Evolutionary conservation across 2,797 vertebrate genomes (phyloP), one percentile per base, ranked within the genome.

Genomic region (Bufotes viridis): DNA sequence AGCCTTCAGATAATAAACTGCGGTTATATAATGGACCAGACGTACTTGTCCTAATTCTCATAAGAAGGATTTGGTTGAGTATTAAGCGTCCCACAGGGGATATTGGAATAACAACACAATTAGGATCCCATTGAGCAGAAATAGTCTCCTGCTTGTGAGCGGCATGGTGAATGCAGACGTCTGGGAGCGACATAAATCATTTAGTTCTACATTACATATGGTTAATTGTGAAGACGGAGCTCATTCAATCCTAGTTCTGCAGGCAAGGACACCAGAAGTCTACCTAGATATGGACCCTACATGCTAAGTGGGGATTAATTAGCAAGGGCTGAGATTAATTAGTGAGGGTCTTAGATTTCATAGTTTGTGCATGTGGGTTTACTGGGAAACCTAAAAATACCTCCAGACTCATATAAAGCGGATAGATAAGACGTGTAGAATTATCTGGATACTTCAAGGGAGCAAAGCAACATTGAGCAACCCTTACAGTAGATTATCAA

Each of bases 11-110:
- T 72, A 74, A 72, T 84, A 53, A 86, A 78, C 74, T 67, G 75
- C 34, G 75, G 58, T 78, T 86, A 63, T 86, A 78, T 78, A 55
- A 78, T 78, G 74, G 84, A 9, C 57, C 42, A 67, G 69, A 26
- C 24, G 49, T 58, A 87, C 67, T 34, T 76, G 80, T 87, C 86
- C 81, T 82, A 76, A 82, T 87, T 87, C 79, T 74, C 86, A 63
- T 65, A 63, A 72, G 86, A 82, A 82, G 67, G 74, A 86, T 86
- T 82, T 82, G 58, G 70, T 82, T 82, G 57, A 65, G 81, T 78
- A 82, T 87, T 82, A 87, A 87, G 60, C 60, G 82, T 87, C 80
- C 80, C 80, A 75, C 60, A 17, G 87, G 58, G 81, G 81, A 87
- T 87, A 87, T 83, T 84, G 63, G 65, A 78, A 78, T 67, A 78